phyloP scores from a whole-genome alignment of 2,888 invertebrate species.

The Sarcophaga rosellei region DNA sequence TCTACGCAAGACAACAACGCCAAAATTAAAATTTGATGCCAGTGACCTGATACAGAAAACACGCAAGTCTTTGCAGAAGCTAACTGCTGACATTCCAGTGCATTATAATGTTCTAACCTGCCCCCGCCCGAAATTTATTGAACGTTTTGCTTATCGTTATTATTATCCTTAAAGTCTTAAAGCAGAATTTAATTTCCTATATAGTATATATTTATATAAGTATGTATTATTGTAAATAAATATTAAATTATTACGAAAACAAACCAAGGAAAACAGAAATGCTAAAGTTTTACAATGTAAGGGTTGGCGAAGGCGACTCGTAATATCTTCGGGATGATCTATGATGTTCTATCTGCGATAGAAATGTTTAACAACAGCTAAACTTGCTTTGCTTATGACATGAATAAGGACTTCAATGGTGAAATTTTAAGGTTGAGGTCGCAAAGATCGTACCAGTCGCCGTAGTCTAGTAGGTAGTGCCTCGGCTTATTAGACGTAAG shows the following conservation, averaged over 20 bases:
- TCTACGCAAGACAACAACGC: slow-evolving; percentile 82
- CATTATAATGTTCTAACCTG: slow-evolving; percentile 89
- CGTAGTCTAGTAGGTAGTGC: too few relatives aligned
- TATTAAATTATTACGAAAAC: background rate
- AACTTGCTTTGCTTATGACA: too few relatives aligned
- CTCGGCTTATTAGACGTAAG: too few relatives aligned
- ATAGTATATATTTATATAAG: background rate
- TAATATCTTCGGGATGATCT: too few relatives aligned
- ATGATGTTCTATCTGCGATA: too few relatives aligned
- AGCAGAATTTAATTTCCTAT: background rate
- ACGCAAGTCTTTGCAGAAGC: slow-evolving; percentile 83
- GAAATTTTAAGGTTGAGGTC: too few relatives aligned
- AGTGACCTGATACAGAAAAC: slow-evolving; percentile 88
- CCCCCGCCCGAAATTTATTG: slow-evolving; percentile 85
- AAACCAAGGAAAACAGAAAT: background rate
- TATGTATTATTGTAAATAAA: background rate
- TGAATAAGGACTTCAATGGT: too few relatives aligned
- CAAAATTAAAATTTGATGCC: slow-evolving; percentile 85
- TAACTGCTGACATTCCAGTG: slow-evolving; percentile 83
- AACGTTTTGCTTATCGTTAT: slow-evolving; percentile 77
- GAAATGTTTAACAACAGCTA: too few relatives aligned
- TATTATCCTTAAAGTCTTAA: slow-evolving; percentile 73
- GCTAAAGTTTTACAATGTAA: background rate
- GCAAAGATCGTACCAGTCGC: too few relatives aligned
- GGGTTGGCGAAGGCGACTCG: too few relatives aligned